Conservation (phyloP, 2,888 invertebrate genomes). For the Phengaris arion region DNA sequence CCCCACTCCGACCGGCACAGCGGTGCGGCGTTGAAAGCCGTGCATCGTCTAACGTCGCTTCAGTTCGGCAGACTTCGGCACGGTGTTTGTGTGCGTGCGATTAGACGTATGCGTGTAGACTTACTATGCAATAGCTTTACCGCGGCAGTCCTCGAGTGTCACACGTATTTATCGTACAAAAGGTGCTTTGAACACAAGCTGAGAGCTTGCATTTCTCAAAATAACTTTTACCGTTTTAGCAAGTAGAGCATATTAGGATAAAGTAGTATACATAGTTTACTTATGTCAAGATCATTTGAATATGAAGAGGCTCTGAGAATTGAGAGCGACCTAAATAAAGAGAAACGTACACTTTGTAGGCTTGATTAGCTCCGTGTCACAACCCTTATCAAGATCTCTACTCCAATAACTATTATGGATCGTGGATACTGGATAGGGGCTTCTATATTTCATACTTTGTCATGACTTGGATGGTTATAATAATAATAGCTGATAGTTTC, state of each 20-base stretch:
- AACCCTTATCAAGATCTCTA: conserved; percentile 14
- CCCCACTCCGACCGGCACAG: too few relatives aligned
- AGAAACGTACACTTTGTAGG: neutral
- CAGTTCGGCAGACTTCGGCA: too few relatives aligned
- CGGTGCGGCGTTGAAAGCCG: too few relatives aligned
- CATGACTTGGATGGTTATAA: neutral
- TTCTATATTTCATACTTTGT: neutral
- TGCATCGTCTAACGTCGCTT: too few relatives aligned
- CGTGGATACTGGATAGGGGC: neutral
- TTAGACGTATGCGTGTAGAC: too few relatives aligned
- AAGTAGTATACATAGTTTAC: neutral
- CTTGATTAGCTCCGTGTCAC: conserved; percentile 14
- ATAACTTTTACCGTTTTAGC: neutral
- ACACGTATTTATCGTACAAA: too few relatives aligned
- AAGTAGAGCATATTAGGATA: neutral
- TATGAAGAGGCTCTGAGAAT: neutral
- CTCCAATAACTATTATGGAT: neutral
- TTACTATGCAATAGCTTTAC: too few relatives aligned
- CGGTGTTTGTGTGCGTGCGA: too few relatives aligned
- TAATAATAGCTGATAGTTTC: too few relatives aligned
- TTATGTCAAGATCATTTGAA: neutral
- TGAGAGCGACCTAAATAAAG: conserved; percentile 13
- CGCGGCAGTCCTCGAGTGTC: too few relatives aligned
- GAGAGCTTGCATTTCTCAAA: neutral
- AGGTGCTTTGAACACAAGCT: too few relatives aligned